Evolutionary conservation across 2,888 invertebrate genomes (phyloP).

Genomic region (Nemurella pictetii): DNA sequence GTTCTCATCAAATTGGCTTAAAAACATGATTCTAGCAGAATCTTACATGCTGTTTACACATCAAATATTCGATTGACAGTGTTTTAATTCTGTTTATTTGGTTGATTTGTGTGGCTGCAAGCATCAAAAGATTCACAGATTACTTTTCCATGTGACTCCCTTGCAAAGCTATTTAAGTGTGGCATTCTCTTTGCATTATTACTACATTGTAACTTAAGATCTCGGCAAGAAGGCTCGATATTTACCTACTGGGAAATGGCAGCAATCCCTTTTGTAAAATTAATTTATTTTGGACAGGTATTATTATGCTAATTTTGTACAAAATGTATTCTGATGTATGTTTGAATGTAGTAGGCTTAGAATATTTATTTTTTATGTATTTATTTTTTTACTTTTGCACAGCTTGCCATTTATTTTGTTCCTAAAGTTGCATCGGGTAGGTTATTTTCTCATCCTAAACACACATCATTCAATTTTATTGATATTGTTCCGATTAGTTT

Average conservation of each 20-base stretch:
- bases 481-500: slow-evolving; percentile 11
- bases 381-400: not conserved
- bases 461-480: slow-evolving; percentile 16
- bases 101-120: no score
- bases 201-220: no score
- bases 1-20: not conserved
- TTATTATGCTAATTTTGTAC: not conserved
- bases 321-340: slow-evolving; percentile 15
- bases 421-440: not conserved
- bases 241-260: no score
- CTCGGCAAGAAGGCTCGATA: no score
- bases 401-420: slow-evolving; percentile 2
- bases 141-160: no score
- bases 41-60: not conserved
- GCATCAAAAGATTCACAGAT: no score
- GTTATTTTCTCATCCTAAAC: not conserved
- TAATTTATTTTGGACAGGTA: no score
- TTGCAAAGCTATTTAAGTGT: no score
- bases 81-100: no score
- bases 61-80: no score
- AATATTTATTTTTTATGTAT: slow-evolving; percentile 4
- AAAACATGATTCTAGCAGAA: not conserved
- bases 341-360: slow-evolving; percentile 30
- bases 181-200: no score
- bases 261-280: no score